Evolutionary conservation across 2,797 vertebrate genomes (phyloP).

Genomic region (Enteromius afrohamiltoni): DNA sequence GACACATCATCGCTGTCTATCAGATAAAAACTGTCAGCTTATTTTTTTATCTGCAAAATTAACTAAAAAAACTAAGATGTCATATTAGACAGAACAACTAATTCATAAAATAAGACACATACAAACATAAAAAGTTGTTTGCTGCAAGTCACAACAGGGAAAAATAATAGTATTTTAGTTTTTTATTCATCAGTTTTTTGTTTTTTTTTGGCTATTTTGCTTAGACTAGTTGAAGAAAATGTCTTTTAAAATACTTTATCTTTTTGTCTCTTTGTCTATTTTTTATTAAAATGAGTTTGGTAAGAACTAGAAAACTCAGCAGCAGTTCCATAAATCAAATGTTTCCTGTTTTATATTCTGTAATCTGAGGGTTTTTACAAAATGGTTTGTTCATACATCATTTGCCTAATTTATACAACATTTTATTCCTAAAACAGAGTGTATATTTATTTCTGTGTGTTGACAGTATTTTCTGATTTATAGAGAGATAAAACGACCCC

Average conservation of each 20-base stretch:
- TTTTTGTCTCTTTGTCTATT: neutral
- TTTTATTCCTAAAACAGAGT: too few species aligned
- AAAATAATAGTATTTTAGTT: neutral
- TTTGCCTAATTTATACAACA: neutral
- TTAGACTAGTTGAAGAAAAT: neutral
- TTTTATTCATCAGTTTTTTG: neutral
- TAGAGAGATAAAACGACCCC: too few species aligned
- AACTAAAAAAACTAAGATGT: neutral
- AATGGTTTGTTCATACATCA: neutral
- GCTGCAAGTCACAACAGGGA: neutral
- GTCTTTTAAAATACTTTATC: neutral
- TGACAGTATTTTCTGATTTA: neutral
- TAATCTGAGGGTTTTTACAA: too few species aligned
- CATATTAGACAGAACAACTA: neutral
- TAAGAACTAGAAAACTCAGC: neutral
- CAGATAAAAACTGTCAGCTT: neutral
- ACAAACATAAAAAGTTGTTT: neutral
- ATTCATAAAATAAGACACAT: neutral
- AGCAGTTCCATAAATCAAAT: neutral
- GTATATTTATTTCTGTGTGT: neutral
- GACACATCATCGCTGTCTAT: conserved; percentile 11
- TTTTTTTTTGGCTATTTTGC: too few species aligned
- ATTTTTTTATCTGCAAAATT: neutral
- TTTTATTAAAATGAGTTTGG: neutral
- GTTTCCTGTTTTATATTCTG: neutral